phyloP scores from a whole-genome alignment of 2,797 vertebrate genomes.

The Artibeus lituratus region DNA sequence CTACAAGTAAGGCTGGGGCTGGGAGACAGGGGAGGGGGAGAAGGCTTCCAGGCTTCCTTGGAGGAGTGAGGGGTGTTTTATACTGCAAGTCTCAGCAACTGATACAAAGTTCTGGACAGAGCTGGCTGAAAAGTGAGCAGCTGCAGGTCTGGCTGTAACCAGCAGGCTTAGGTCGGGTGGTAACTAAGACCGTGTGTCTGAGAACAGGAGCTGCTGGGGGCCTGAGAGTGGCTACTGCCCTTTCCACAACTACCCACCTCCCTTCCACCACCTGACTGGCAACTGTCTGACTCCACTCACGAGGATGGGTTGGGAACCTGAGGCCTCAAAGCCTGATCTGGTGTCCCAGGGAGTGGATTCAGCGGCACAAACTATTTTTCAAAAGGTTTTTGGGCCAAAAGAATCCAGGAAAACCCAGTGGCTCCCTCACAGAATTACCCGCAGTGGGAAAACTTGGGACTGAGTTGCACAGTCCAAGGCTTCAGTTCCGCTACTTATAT shows the following conservation, averaged over 20 bases:
- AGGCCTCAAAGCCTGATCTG: neutral
- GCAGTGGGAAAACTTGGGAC: neutral
- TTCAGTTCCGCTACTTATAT: neutral
- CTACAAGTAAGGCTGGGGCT: slow-evolving; percentile 81
- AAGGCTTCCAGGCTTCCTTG: neutral
- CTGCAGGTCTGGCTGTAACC: neutral
- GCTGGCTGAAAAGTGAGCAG: neutral
- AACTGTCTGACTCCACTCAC: neutral
- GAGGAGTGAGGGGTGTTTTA: neutral
- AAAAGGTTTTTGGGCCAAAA: neutral
- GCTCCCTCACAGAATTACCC: neutral
- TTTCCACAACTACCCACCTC: neutral
- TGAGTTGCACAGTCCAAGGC: neutral
- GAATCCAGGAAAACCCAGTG: neutral
- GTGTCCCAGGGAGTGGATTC: neutral
- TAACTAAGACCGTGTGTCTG: neutral
- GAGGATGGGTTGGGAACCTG: neutral
- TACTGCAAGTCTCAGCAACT: neutral
- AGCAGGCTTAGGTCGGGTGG: neutral
- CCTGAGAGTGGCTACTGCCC: neutral
- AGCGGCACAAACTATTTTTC: neutral
- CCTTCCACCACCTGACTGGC: neutral
- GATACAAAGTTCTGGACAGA: neutral
- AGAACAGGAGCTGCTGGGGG: neutral
- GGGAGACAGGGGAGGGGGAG: neutral